Evolutionary conservation across 2,113 vertebrate genomes (phyloP).

Genomic region (Emydura subglobosa): DNA sequence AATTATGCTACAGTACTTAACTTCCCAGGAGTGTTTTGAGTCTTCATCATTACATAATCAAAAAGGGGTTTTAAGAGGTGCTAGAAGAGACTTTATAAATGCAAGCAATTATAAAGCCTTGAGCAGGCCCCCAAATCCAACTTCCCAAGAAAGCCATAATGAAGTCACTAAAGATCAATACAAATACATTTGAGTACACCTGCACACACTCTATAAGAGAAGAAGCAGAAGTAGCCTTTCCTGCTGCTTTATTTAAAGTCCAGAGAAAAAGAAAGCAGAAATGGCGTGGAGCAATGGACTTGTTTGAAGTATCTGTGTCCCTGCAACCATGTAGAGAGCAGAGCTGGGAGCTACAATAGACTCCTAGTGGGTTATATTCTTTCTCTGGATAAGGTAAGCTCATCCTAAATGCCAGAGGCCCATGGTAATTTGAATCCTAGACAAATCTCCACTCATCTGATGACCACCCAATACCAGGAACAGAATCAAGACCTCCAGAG

Average conservation of each 20-base stretch:
- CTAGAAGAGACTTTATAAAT: neutral
- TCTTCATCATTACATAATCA: neutral
- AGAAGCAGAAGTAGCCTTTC: neutral
- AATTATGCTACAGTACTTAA: neutral
- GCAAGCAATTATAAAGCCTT: neutral
- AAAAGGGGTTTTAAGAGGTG: neutral
- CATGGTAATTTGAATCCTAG: neutral
- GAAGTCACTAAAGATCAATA: neutral
- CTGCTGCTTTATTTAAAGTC: neutral
- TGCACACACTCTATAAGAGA: neutral
- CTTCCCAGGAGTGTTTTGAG: neutral
- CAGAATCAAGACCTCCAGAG: neutral
- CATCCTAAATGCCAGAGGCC: neutral
- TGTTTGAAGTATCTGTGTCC: neutral
- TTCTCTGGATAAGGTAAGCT: neutral
- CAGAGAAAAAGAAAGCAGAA: neutral
- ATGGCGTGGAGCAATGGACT: neutral
- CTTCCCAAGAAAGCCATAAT: neutral
- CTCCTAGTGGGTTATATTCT: neutral
- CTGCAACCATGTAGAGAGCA: neutral
- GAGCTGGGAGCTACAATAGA: neutral
- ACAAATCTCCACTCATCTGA: neutral
- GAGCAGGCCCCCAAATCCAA: neutral
- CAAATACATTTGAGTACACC: accelerated
- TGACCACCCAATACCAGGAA: neutral